A percentile compares a stretch with the other conserved stretches of the same genome.
These are phyloP conservation scores for Nothocercus julius DNA, from an alignment of 2,113 vertebrate species.

Conservation along the genomic window DNA sequence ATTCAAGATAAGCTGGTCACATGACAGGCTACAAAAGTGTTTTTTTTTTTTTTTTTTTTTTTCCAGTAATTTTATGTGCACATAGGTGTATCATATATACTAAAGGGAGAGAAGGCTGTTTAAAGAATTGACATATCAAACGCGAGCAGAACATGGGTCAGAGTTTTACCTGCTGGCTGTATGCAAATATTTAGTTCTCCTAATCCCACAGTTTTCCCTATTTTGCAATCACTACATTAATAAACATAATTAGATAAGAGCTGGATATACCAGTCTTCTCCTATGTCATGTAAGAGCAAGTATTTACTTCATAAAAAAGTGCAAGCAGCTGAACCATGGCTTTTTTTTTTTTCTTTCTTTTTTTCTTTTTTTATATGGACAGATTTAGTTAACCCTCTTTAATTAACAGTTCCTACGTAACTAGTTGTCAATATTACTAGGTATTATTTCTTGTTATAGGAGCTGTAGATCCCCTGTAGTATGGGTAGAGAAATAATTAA, in stretches of 20 bases:
- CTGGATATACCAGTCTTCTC: not conserved
- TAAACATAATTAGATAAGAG: not conserved
- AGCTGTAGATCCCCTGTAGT: not conserved
- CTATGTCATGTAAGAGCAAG: not conserved
- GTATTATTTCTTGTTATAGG: not conserved
- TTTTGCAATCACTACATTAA: slow-evolving; percentile 42
- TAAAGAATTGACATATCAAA: not conserved
- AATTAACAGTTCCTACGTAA: not conserved
- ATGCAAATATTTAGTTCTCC: not conserved
- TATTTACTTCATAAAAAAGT: not conserved
- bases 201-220: slow-evolving; percentile 29
- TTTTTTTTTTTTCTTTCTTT: not conserved
- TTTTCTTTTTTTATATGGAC: not conserved
- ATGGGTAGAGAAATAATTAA: not conserved
- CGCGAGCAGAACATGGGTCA: not conserved
- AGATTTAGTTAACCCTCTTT: not conserved
- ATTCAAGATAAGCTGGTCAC: not conserved
- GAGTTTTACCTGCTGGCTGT: not conserved
- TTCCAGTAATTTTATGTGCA: not conserved
- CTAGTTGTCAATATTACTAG: not conserved
- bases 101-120: not conserved
- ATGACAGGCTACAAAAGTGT: not conserved
- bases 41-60: not conserved
- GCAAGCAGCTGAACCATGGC: not conserved
- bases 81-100: not conserved